Conservation (phyloP, 2,113 vertebrate species). For the Poicephalus gulielmi region DNA sequence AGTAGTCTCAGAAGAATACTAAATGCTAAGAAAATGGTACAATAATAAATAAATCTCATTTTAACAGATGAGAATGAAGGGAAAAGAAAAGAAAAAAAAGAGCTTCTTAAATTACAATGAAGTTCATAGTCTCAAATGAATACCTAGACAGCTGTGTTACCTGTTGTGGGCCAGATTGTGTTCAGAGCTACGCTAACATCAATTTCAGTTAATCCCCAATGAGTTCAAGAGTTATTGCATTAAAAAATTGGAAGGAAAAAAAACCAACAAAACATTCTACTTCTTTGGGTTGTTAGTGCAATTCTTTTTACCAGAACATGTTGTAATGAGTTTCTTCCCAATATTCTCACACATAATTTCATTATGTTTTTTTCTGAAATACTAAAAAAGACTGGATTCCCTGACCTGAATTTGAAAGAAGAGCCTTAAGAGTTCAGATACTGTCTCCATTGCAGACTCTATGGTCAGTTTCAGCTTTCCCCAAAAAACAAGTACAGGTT, state of each 20-base stretch:
- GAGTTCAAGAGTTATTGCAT: neutral
- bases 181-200: neutral
- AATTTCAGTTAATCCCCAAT: neutral
- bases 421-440: neutral
- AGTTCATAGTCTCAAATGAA: neutral
- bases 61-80: neutral
- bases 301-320: neutral
- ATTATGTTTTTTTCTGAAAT: neutral
- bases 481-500: fast-evolving
- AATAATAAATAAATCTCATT: neutral
- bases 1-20: neutral
- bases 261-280: neutral
- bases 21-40: neutral
- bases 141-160: neutral
- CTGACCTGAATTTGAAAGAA: neutral
- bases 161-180: neutral
- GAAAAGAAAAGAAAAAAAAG: neutral
- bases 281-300: neutral
- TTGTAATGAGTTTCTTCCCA: neutral
- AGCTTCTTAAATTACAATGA: neutral
- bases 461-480: neutral
- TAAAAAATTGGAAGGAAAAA: neutral
- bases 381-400: neutral
- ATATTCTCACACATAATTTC: neutral
- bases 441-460: neutral